These are phyloP conservation scores for Saimiri boliviensis DNA, from an alignment of 2,113 vertebrate species.

Conservation along the genomic window DNA sequence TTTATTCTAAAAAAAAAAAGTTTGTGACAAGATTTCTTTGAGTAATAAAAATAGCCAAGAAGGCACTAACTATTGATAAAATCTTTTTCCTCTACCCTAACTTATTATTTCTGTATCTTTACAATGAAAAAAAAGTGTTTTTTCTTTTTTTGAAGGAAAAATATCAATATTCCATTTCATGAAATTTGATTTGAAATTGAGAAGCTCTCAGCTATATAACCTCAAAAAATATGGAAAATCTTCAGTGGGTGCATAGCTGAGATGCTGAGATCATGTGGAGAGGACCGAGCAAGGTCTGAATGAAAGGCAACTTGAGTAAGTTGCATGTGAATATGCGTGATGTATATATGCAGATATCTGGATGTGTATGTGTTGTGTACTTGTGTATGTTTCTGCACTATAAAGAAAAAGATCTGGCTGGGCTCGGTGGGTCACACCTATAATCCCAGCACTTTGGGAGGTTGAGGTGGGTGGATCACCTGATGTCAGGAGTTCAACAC, in stretches of 20 bases:
- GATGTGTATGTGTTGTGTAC: neutral
- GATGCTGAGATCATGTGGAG: neutral
- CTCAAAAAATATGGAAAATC: neutral
- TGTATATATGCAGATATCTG: neutral
- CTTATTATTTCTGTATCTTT: neutral
- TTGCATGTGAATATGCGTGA: neutral
- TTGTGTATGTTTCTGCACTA: neutral
- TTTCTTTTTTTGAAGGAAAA: neutral
- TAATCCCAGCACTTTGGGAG: too few species aligned
- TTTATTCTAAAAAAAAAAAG: neutral
- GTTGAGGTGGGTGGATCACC: rapidly evolving
- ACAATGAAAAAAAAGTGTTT: neutral
- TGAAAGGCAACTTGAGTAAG: neutral
- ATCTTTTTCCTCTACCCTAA: neutral
- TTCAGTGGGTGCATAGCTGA: neutral
- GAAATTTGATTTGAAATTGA: neutral
- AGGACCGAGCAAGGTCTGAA: neutral
- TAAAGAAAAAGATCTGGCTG: neutral
- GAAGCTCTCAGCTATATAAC: neutral
- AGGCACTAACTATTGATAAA: neutral
- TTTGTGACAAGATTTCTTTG: neutral
- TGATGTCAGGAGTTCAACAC: too few species aligned
- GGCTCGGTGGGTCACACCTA: too few species aligned
- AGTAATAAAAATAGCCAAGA: neutral
- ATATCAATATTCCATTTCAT: neutral